Evolutionary conservation across 2,797 vertebrate genomes (phyloP).

Genomic region (Melanotaenia pygmaea): DNA sequence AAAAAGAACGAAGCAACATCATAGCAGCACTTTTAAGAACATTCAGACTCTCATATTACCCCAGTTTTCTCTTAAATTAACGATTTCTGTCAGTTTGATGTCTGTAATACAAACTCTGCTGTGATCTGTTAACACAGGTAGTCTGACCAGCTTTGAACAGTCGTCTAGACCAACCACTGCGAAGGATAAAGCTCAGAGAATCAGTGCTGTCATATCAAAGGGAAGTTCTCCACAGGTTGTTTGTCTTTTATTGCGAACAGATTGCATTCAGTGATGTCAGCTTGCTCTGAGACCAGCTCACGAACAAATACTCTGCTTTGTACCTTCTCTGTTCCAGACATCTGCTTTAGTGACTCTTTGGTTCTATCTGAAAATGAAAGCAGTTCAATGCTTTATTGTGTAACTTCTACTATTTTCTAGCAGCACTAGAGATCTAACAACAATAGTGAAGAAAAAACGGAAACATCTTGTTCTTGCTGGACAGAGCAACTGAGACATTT

Average conservation of each 20-base stretch:
- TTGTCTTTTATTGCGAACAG: constrained; percentile 23
- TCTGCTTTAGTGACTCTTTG: constrained; percentile 37
- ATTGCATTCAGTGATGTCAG: constrained; percentile 32
- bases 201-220: constrained; percentile 42
- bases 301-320: constrained; percentile 61
- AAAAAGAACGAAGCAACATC: constrained; percentile 72
- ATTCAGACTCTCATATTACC: constrained; percentile 75
- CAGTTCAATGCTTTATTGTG: constrained; percentile 38
- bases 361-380: constrained; percentile 36
- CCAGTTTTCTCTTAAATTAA: constrained; percentile 61
- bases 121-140: constrained; percentile 48
- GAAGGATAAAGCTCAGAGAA: constrained; percentile 35
- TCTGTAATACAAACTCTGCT: constrained; percentile 67
- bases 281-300: constrained; percentile 76
- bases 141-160: constrained; percentile 64
- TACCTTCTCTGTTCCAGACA: constrained; percentile 68
- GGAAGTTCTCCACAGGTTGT: constrained; percentile 1
- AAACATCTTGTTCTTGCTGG: constrained; percentile 62
- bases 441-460: constrained; percentile 6
- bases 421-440: constrained; percentile 56
- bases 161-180: constrained; percentile 19
- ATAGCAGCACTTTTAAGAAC: constrained; percentile 91
- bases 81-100: constrained; percentile 55
- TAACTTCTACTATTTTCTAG: constrained; percentile 51
- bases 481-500: constrained; percentile 76